These are phyloP conservation scores for Acanthurus leucopareius DNA, from an alignment of 2,797 vertebrate genomes.

Conservation along the genomic window DNA sequence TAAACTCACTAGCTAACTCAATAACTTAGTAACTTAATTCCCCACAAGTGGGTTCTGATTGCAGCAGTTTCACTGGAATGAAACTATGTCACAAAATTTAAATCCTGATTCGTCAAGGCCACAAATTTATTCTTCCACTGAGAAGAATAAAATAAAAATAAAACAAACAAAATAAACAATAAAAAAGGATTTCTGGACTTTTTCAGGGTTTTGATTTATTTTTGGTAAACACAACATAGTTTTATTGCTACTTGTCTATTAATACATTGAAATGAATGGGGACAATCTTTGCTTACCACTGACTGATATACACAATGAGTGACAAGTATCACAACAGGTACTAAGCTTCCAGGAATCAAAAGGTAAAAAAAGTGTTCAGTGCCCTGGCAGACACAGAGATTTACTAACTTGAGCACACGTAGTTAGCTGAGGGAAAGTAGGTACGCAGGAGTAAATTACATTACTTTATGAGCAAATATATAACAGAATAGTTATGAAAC, in stretches of 20 bases:
- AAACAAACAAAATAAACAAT: background rate
- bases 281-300: background rate
- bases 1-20: too few species aligned
- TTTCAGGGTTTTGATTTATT: background rate
- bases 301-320: too few species aligned
- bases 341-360: background rate
- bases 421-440: background rate
- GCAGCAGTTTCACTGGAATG: background rate
- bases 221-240: background rate
- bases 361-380: background rate
- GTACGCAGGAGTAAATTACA: slow-evolving; percentile 5
- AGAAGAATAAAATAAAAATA: background rate
- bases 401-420: background rate
- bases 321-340: background rate
- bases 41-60: background rate
- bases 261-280: background rate
- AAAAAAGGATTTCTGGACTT: background rate
- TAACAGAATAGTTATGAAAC: slow-evolving; percentile 14
- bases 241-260: background rate
- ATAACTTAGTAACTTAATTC: background rate
- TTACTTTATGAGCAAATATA: slow-evolving; percentile 30
- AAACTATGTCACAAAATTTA: background rate
- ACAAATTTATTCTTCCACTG: background rate
- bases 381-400: background rate
- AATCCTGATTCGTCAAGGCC: background rate